Evolutionary conservation across 2,797 vertebrate genomes (phyloP).

Genomic region (Xiphophorus birchmanni): DNA sequence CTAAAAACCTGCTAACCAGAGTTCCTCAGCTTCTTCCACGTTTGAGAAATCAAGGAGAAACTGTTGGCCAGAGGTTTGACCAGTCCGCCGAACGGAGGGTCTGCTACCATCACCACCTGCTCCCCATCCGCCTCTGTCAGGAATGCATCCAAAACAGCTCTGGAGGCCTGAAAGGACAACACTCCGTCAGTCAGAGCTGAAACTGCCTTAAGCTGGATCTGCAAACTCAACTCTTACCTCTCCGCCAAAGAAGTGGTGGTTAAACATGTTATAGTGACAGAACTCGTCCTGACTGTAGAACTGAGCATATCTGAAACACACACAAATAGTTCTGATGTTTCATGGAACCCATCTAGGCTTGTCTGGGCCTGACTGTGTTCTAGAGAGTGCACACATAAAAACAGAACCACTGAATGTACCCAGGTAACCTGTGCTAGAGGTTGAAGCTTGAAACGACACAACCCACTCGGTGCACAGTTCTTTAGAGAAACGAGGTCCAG

Average conservation of each 20-base stretch:
- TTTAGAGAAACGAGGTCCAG: conserved; percentile 9
- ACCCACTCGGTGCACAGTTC: conserved; percentile 39
- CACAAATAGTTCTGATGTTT: neutral
- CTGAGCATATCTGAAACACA: conserved; percentile 87
- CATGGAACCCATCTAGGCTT: no score
- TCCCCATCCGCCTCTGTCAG: conserved; percentile 77
- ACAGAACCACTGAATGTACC: neutral
- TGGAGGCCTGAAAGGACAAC: conserved; percentile 72
- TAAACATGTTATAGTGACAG: conserved; percentile 99
- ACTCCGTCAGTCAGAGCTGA: neutral
- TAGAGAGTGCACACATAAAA: conserved; percentile 1
- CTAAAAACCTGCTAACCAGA: conserved; percentile 67
- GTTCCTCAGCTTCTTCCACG: conserved; percentile 79
- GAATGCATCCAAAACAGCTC: conserved; percentile 80
- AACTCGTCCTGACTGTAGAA: conserved; percentile 91
- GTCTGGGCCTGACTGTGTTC: conserved; percentile 18
- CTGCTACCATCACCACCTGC: conserved; percentile 88
- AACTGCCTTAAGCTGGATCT: neutral
- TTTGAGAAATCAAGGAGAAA: conserved; percentile 86
- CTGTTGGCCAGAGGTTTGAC: conserved; percentile 90
- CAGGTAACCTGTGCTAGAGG: conserved; percentile 34
- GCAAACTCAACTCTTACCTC: conserved; percentile 80
- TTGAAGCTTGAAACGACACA: conserved; percentile 39
- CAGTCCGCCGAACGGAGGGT: conserved; percentile 95
- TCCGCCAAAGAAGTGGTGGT: conserved; percentile 93